These are phyloP conservation scores for Galemys pyrenaicus DNA, from an alignment of 2,113 vertebrate genomes.

Conservation along the genomic window DNA sequence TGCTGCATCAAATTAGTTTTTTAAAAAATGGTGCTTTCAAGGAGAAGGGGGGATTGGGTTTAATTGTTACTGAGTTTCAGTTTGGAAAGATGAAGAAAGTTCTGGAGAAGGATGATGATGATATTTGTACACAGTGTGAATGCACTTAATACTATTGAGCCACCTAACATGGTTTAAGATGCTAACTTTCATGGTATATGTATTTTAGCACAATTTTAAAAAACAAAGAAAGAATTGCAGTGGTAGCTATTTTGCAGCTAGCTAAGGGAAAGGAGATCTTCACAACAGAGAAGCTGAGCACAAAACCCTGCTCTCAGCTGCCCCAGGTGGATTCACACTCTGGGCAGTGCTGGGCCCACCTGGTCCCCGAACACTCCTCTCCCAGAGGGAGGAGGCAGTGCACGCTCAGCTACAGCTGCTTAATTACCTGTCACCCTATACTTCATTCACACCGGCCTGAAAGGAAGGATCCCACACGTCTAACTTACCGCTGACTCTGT, in stretches of 20 bases:
- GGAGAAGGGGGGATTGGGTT: too few species aligned
- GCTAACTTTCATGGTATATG: neutral
- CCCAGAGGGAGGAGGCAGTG: neutral
- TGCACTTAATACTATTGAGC: neutral
- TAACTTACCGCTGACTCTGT: conserved; percentile 19
- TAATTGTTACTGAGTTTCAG: neutral
- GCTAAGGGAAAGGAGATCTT: neutral
- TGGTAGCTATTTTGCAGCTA: neutral
- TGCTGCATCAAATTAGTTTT: neutral
- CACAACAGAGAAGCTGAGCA: neutral
- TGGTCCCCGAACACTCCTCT: neutral
- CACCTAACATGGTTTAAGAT: neutral
- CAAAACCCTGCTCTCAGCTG: too few species aligned
- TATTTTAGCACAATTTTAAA: neutral
- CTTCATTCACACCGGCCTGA: conserved; percentile 7
- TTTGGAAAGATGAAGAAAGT: neutral
- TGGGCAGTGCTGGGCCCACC: neutral
- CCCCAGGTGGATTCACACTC: neutral
- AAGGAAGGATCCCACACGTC: conserved; percentile 52
- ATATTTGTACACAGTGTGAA: neutral
- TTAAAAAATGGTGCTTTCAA: too few species aligned
- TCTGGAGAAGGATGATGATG: neutral
- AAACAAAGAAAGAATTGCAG: neutral
- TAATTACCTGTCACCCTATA: conserved; percentile 55
- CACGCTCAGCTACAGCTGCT: neutral